These are phyloP conservation scores for Paradoxurus hermaphroditus DNA, from an alignment of 2,113 vertebrate genomes.

Conservation along the genomic window DNA sequence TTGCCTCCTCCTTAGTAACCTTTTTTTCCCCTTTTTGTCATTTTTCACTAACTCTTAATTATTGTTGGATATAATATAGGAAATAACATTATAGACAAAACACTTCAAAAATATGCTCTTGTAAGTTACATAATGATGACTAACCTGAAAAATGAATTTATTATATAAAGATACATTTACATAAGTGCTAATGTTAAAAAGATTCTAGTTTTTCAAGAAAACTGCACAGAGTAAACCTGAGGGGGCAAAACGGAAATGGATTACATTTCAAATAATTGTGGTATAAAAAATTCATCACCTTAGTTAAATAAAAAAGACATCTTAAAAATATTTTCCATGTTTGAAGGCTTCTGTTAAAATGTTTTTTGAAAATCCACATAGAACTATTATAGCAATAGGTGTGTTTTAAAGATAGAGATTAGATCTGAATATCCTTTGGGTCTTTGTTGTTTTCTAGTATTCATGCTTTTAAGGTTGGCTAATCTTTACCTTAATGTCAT, in stretches of 20 bases:
- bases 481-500: background rate
- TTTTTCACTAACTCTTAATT: background rate
- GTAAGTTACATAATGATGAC: background rate
- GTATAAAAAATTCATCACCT: background rate
- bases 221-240: background rate
- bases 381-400: background rate
- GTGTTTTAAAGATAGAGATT: background rate
- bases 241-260: background rate
- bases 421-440: background rate
- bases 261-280: background rate
- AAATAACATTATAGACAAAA: background rate
- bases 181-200: background rate
- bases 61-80: background rate
- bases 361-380: background rate
- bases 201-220: background rate
- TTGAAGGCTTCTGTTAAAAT: background rate
- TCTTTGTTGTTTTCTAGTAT: background rate
- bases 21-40: background rate
- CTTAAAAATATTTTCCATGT: background rate
- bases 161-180: background rate
- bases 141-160: slow-evolving; percentile 7
- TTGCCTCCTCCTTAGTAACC: background rate
- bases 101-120: background rate
- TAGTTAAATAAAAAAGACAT: background rate
- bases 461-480: background rate